Evolutionary conservation across 2,113 vertebrate species (phyloP).

Genomic region (Eretmochelys imbricata): DNA sequence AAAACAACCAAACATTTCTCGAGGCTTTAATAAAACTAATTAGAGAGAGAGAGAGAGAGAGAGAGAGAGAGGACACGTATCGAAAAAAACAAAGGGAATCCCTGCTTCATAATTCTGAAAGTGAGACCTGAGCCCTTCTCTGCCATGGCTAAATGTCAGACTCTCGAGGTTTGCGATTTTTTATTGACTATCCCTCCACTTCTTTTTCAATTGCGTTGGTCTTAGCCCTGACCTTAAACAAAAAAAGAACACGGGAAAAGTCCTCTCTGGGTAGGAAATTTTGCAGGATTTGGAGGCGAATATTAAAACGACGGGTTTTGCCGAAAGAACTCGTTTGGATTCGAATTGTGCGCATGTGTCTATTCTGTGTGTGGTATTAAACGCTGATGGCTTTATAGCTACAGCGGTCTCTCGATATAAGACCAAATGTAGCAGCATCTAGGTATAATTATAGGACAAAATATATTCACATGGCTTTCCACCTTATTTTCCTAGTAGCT

Average conservation of each 20-base stretch:
- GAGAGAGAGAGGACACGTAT: background rate
- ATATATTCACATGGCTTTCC: background rate
- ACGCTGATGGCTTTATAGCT: fast-evolving
- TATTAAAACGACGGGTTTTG: no score
- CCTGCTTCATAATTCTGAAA: background rate
- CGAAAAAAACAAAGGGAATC: background rate
- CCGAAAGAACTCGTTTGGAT: no score
- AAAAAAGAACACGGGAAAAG: no score
- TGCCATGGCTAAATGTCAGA: background rate
- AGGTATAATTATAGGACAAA: background rate
- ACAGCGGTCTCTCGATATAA: no score
- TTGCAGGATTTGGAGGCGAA: no score
- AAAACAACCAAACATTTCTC: background rate
- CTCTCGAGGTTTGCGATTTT: background rate
- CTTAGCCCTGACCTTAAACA: background rate
- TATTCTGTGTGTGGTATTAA: no score
- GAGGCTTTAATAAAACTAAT: slow-evolving; percentile 3
- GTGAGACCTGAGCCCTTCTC: background rate
- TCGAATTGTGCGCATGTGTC: no score
- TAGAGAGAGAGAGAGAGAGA: background rate
- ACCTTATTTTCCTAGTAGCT: background rate
- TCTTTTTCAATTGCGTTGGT: background rate
- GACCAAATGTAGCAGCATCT: no score
- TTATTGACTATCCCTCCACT: background rate
- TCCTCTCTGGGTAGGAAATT: no score